Conservation (phyloP, 2,797 vertebrate species). For the Acanthopagrus latus region DNA sequence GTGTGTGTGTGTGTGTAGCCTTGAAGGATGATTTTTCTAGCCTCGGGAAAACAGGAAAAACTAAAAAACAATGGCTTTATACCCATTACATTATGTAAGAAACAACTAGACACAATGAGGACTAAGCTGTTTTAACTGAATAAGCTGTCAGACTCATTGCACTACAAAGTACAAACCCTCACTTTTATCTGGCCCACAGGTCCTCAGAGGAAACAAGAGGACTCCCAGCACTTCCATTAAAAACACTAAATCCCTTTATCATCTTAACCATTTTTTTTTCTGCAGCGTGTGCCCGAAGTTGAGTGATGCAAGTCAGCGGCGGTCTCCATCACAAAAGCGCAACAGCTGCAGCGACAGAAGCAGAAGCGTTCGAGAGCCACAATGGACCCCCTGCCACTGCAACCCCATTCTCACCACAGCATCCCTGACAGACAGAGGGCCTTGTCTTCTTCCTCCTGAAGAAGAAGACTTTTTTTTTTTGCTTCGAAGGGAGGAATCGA, state of each 20-base stretch:
- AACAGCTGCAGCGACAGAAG: constrained; percentile 86
- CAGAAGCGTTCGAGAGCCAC: constrained; percentile 69
- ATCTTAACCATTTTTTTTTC: constrained; percentile 23
- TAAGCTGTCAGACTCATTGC: not conserved
- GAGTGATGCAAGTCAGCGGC: constrained; percentile 63
- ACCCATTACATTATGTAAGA: too few relatives aligned
- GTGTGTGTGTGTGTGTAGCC: constrained; percentile 8
- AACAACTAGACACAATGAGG: not conserved
- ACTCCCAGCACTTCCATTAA: constrained; percentile 22
- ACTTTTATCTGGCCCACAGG: constrained; percentile 40
- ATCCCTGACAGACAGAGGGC: constrained; percentile 68
- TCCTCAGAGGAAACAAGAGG: constrained; percentile 7
- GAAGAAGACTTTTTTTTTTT: constrained; percentile 82
- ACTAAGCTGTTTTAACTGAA: not conserved
- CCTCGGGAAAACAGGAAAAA: not conserved
- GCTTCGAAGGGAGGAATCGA: constrained; percentile 80
- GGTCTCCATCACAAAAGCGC: constrained; percentile 78
- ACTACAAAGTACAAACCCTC: constrained; percentile 2
- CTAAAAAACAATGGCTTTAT: not conserved
- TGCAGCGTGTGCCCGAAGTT: constrained; percentile 40
- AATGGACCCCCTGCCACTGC: constrained; percentile 78
- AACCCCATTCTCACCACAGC: constrained; percentile 66
- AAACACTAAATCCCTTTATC: not conserved
- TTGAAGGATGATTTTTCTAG: constrained; percentile 12
- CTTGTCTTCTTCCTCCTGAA: constrained; percentile 67